phyloP scores from a whole-genome alignment of 35 echinoderm and acorn worm genomes.

The Chiridota heheva region DNA sequence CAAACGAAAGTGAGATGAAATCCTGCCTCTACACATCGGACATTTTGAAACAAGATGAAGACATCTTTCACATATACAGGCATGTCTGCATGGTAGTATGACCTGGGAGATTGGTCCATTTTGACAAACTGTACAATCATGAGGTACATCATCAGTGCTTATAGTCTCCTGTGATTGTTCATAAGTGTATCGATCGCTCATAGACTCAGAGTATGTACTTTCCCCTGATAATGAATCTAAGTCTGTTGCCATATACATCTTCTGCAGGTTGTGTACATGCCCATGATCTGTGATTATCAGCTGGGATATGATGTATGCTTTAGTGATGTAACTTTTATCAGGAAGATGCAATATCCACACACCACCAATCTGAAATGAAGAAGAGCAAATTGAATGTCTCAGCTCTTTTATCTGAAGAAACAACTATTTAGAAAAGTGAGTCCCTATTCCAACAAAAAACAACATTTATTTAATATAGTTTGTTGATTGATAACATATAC shows the following conservation, averaged over 20 bases:
- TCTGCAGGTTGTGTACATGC: constrained; percentile 63
- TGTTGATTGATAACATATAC: no score
- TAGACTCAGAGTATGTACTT: not conserved
- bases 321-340: constrained; percentile 21
- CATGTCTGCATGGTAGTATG: constrained; percentile 73
- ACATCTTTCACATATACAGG: constrained; percentile 66
- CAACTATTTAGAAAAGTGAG: not conserved
- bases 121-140: constrained; percentile 76
- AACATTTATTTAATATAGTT: not conserved
- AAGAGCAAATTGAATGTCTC: no score
- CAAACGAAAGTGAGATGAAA: constrained; percentile 53
- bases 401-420: no score
- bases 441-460: not conserved
- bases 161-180: not conserved
- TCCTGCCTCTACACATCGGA: constrained; percentile 66
- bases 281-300: constrained; percentile 51
- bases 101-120: constrained; percentile 55
- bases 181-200: not conserved
- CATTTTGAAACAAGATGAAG: constrained; percentile 53
- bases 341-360: constrained; percentile 66
- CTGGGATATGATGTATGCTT: constrained; percentile 53
- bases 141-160: not conserved
- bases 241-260: constrained; percentile 57
- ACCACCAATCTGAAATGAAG: constrained; percentile 1
- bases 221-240: not conserved